Conservation (phyloP, 1,140 invertebrate species). For the Metopolophium dirhodum region DNA sequence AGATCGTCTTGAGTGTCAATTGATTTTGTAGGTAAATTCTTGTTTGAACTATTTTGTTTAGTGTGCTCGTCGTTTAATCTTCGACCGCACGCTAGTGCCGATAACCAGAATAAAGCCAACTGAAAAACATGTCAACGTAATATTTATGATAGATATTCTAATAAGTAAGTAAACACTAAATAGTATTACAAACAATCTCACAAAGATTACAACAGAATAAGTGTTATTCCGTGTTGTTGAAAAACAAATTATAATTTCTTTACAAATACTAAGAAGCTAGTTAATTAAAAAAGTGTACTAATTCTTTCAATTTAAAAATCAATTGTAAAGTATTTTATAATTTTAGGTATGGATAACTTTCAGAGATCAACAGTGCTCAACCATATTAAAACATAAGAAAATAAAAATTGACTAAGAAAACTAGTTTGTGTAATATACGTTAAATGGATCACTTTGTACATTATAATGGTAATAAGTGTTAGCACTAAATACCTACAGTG, state of each 20-base stretch:
- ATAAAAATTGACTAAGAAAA: background rate
- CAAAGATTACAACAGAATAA: background rate
- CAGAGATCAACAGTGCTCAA: background rate
- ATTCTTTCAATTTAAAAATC: background rate
- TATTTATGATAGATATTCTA: background rate
- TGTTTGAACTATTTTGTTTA: background rate
- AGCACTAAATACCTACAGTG: background rate
- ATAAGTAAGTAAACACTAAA: background rate
- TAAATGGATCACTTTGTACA: background rate
- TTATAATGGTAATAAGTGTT: background rate
- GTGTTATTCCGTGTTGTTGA: background rate
- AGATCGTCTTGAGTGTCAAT: background rate
- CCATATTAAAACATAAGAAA: background rate
- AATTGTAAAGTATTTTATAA: background rate
- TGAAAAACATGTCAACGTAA: constrained; percentile 22
- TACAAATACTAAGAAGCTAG: background rate
- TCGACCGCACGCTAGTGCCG: background rate
- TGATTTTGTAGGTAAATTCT: background rate
- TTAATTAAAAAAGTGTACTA: background rate
- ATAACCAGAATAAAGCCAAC: constrained; percentile 32
- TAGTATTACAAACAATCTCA: background rate
- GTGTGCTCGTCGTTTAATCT: constrained; percentile 15
- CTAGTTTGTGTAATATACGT: background rate
- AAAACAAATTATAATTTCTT: background rate
- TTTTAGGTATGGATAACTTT: background rate